Conservation (phyloP, 1,140 invertebrate genomes). For the Cydia strobilella region DNA sequence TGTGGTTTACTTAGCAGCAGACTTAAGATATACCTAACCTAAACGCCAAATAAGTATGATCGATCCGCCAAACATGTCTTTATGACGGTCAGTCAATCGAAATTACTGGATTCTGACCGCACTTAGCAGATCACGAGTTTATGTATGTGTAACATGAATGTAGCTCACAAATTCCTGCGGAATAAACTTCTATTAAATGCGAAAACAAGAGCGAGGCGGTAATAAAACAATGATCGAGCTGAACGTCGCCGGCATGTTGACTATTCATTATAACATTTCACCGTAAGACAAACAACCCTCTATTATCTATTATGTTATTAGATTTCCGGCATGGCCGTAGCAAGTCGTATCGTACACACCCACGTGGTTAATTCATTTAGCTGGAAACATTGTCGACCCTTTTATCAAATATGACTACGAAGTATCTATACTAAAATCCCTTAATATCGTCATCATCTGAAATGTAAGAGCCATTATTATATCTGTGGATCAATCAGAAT, state of each 20-base stretch:
- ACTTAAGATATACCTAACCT: no score
- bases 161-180: neutral
- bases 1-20: no score
- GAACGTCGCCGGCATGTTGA: slow-evolving; percentile 30
- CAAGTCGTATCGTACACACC: slow-evolving; percentile 2
- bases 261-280: slow-evolving; percentile 32
- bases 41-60: no score
- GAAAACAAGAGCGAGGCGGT: slow-evolving; percentile 11
- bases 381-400: slow-evolving; percentile 8
- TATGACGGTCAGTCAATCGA: no score
- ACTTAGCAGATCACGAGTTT: no score
- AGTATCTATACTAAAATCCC: no score
- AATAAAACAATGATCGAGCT: slow-evolving; percentile 30
- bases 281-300: slow-evolving; percentile 31
- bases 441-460: no score
- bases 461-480: no score
- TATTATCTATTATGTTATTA: slow-evolving; percentile 33
- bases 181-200: slow-evolving; percentile 3
- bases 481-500: no score
- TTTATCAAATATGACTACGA: neutral
- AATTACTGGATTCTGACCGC: no score
- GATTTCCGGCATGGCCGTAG: slow-evolving; percentile 22
- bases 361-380: slow-evolving; percentile 28
- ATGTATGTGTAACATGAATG: neutral
- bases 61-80: no score